These are phyloP conservation scores for Oryctes rhinoceros DNA, from an alignment of 1,140 invertebrate species.

Conservation along the genomic window DNA sequence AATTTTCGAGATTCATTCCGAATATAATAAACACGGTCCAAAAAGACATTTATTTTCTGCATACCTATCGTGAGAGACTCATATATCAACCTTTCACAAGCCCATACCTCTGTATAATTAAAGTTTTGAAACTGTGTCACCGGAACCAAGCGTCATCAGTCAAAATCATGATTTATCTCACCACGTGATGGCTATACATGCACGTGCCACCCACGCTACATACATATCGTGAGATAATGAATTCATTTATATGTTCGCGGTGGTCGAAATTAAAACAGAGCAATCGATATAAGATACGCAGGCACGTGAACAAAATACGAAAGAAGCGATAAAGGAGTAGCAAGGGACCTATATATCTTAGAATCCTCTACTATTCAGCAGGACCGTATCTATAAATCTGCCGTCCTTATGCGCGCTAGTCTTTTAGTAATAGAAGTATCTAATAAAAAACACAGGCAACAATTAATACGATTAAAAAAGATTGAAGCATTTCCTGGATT, in stretches of 20 bases:
- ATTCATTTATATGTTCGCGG: constrained; percentile 9
- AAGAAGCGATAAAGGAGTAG: neutral
- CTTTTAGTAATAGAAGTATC: too few relatives aligned
- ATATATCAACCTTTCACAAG: constrained; percentile 29
- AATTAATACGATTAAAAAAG: too few relatives aligned
- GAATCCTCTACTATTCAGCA: too few relatives aligned
- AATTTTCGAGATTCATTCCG: neutral
- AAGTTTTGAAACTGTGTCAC: constrained; percentile 31
- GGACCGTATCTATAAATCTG: too few relatives aligned
- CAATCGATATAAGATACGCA: constrained; percentile 12
- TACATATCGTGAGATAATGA: neutral
- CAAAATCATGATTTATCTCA: constrained; percentile 27
- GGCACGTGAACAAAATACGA: neutral
- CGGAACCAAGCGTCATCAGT: constrained; percentile 29
- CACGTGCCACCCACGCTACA: neutral
- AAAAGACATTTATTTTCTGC: constrained; percentile 14
- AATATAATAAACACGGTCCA: neutral
- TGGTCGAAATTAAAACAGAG: constrained; percentile 18
- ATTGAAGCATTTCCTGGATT: too few relatives aligned
- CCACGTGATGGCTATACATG: neutral
- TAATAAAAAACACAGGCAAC: too few relatives aligned
- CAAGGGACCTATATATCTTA: neutral
- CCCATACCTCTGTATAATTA: constrained; percentile 12
- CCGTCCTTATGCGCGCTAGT: too few relatives aligned
- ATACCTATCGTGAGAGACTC: neutral